phyloP scores from a whole-genome alignment of 1,140 invertebrate genomes.

The Cotesia chilonis region DNA sequence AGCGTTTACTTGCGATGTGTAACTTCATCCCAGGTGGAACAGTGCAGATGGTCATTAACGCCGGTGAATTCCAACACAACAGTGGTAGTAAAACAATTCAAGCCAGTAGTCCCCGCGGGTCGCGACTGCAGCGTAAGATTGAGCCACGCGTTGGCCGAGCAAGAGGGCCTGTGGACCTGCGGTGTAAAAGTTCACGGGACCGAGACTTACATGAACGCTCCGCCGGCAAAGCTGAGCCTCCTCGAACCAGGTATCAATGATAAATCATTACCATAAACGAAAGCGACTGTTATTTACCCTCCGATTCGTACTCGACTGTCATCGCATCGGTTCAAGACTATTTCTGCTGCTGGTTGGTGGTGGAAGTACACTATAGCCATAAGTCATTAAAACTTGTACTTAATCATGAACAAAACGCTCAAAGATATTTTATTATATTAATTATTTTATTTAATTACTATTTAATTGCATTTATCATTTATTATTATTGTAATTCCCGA shows the following conservation, averaged over 20 bases:
- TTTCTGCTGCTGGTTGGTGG: slow-evolving; percentile 1
- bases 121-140: slow-evolving; percentile 62
- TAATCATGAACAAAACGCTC: no score
- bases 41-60: slow-evolving; percentile 62
- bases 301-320: neutral
- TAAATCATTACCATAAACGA: neutral
- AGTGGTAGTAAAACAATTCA: slow-evolving; percentile 61
- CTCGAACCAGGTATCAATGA: slow-evolving; percentile 61
- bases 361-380: slow-evolving; percentile 9
- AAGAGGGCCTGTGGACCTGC: slow-evolving; percentile 62
- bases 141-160: slow-evolving; percentile 56
- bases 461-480: no score
- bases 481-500: no score
- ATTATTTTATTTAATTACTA: no score
- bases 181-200: slow-evolving; percentile 55
- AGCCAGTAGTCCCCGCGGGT: slow-evolving; percentile 54
- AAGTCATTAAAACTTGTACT: no score
- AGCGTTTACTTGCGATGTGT: slow-evolving; percentile 59
- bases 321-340: no score
- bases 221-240: slow-evolving; percentile 63
- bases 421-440: no score
- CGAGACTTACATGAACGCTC: slow-evolving; percentile 59
- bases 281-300: neutral
- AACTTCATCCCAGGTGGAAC: slow-evolving; percentile 56
- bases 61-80: slow-evolving; percentile 60